phyloP scores from a whole-genome alignment of 2,113 vertebrate genomes.

The Mormyrus iriodes region DNA sequence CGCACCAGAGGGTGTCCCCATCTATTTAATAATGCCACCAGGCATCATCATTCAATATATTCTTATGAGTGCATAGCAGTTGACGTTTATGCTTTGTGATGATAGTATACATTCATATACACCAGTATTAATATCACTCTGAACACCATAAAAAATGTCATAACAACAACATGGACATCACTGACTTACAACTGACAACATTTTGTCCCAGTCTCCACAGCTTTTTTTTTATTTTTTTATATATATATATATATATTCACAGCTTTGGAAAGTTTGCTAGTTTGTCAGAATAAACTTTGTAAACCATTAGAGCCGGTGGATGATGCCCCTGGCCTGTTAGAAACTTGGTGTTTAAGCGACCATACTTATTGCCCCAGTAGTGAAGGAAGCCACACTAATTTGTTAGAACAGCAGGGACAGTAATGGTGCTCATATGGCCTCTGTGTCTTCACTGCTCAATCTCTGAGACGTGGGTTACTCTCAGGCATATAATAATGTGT shows the following conservation, averaged over 20 bases:
- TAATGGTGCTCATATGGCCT: not conserved
- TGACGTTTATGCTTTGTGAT: not conserved
- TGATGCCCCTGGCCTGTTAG: not conserved
- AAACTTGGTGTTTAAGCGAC: not conserved
- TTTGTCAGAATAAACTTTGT: not conserved
- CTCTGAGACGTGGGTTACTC: not conserved
- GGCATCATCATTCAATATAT: not conserved
- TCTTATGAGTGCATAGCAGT: not conserved
- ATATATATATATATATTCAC: not conserved
- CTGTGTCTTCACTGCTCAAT: not conserved
- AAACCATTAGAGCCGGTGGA: not conserved
- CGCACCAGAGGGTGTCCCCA: constrained; percentile 52
- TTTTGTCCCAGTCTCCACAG: not conserved
- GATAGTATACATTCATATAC: not conserved
- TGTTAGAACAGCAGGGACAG: not conserved
- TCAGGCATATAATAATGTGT: not conserved
- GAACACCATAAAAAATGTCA: not conserved
- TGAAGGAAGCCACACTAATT: not conserved
- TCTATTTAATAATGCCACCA: constrained; percentile 36
- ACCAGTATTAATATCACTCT: not conserved
- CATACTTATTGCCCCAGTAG: not conserved
- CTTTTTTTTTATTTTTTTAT: no score
- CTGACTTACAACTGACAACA: not conserved
- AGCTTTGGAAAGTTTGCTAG: not conserved
- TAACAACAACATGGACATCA: not conserved